Conservation (phyloP, 2,113 vertebrate genomes). For the Callocephalon fimbriatum region DNA sequence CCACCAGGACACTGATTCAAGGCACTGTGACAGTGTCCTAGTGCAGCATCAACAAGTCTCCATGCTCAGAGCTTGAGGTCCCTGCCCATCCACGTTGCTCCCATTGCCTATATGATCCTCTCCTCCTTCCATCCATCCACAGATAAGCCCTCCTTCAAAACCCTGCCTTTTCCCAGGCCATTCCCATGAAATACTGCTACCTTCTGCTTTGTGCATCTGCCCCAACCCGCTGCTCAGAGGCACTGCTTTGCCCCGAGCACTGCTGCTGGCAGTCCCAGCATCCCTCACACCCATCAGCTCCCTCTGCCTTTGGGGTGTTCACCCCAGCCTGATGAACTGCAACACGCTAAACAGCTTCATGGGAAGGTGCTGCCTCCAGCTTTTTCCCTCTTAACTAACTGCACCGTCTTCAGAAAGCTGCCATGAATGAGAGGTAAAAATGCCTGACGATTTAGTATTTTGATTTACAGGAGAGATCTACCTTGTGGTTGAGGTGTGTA, state of each 20-base stretch:
- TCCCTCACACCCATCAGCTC: not conserved
- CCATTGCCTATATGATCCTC: not conserved
- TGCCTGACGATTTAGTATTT: not conserved
- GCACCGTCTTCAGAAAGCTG: not conserved
- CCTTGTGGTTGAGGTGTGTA: not conserved
- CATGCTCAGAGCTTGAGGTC: not conserved
- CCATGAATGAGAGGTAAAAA: not conserved
- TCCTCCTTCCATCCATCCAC: not conserved
- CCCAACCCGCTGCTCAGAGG: not conserved
- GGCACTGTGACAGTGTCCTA: accelerated
- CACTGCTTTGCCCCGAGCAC: not conserved
- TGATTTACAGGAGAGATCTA: conserved; percentile 19
- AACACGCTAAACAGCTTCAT: not conserved
- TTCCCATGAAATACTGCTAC: not conserved
- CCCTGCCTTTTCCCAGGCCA: not conserved
- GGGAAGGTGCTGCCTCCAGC: not conserved
- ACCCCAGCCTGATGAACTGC: not conserved
- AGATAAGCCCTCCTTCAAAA: not conserved
- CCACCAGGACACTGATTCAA: not conserved
- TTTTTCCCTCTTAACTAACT: not conserved
- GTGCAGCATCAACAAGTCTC: not conserved
- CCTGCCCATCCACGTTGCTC: not conserved
- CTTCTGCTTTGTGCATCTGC: not conserved
- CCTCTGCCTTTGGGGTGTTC: not conserved
- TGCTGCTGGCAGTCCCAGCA: not conserved